Percentiles rank a stretch among this genome's conserved stretches.
phyloP scores from a whole-genome alignment of 2,888 invertebrate genomes.

The Orchesella flavescens region DNA sequence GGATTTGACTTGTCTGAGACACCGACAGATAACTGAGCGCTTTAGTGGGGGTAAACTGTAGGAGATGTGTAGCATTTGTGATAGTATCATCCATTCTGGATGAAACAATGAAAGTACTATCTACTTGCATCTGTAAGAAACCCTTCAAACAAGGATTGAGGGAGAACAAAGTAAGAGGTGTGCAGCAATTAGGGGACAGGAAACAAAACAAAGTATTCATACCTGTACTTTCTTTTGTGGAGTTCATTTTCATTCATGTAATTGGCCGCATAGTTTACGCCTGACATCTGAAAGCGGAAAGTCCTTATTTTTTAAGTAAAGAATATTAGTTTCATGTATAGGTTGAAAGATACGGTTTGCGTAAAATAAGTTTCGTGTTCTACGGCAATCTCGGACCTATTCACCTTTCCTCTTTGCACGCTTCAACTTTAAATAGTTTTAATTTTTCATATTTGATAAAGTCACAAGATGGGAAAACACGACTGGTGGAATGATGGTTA shows the following conservation, averaged over 20 bases:
- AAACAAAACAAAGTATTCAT: too few relatives aligned
- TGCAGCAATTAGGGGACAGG: too few relatives aligned
- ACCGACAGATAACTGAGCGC: conserved; percentile 12
- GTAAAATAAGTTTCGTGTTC: too few relatives aligned
- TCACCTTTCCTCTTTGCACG: not conserved
- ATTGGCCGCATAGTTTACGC: too few relatives aligned
- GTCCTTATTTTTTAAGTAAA: too few relatives aligned
- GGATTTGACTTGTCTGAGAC: conserved; percentile 35
- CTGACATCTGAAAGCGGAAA: too few relatives aligned
- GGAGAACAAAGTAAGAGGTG: too few relatives aligned
- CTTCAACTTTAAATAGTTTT: conserved; percentile 10
- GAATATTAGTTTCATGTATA: not conserved
- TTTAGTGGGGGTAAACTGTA: not conserved
- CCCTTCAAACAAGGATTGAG: too few relatives aligned
- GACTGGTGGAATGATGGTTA: not conserved
- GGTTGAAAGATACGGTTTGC: not conserved
- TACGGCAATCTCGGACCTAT: not conserved
- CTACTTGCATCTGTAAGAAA: too few relatives aligned
- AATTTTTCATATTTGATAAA: conserved; percentile 33
- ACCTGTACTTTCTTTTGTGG: too few relatives aligned
- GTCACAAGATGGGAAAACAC: conserved; percentile 10
- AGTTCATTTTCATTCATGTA: too few relatives aligned
- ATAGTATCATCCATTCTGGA: not conserved
- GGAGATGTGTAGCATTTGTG: not conserved
- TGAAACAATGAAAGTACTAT: too few relatives aligned